Percentiles rank a stretch among this genome's conserved stretches.
Evolutionary conservation across 1,140 invertebrate genomes (phyloP).

Genomic region (Colletes latitarsis): DNA sequence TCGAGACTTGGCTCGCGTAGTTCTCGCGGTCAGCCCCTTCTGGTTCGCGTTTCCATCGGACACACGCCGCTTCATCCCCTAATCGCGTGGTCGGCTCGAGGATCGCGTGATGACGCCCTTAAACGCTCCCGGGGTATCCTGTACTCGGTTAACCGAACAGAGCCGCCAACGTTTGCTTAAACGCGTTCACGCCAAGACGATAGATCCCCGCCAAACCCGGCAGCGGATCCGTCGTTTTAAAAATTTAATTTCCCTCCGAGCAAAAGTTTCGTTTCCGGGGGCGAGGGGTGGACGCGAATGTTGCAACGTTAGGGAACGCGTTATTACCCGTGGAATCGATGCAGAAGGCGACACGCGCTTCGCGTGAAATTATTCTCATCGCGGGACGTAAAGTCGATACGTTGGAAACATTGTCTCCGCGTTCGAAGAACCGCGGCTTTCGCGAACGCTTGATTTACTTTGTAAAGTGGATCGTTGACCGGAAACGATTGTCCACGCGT

Average conservation of each 20-base stretch:
- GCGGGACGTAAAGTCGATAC: no score
- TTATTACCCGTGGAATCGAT: conserved; percentile 1
- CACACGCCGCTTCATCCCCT: conserved; percentile 36
- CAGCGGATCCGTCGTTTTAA: no score
- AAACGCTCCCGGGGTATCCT: conserved; percentile 54
- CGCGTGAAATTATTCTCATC: no score
- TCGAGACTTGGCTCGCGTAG: not conserved
- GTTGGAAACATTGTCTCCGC: no score
- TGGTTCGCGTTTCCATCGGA: not conserved
- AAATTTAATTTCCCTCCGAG: not conserved
- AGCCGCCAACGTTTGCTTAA: conserved; percentile 71
- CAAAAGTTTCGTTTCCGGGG: conserved; percentile 8
- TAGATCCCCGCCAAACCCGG: no score
- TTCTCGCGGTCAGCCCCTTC: not conserved
- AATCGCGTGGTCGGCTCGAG: conserved; percentile 50
- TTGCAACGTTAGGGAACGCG: not conserved
- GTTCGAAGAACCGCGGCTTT: no score
- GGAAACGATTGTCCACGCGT: not conserved
- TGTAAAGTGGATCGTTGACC: no score
- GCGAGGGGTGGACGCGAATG: not conserved
- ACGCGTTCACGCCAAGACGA: conserved; percentile 49
- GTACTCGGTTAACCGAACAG: conserved; percentile 71
- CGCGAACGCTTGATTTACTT: no score
- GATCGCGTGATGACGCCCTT: conserved; percentile 68
- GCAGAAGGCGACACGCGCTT: no score